Percentiles rank a stretch among this genome's conserved stretches.
Evolutionary conservation across 2,888 invertebrate genomes (phyloP).

Genomic region (Hypselothyrea guttata): DNA sequence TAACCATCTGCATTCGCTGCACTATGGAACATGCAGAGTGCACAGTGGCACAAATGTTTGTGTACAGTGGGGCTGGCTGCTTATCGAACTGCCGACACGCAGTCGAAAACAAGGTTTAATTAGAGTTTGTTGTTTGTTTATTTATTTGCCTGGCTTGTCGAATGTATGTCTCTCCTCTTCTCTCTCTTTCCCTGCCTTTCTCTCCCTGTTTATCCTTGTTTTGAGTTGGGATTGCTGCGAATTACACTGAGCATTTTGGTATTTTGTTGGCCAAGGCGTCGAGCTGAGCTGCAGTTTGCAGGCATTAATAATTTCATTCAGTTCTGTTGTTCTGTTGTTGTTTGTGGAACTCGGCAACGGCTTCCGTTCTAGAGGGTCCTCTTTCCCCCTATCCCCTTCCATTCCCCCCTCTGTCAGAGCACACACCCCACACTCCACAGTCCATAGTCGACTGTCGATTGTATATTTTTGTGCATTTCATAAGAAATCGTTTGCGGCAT

Average conservation of each 20-base stretch:
- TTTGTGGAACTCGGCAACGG: slow-evolving; percentile 42
- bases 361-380: slow-evolving; percentile 57
- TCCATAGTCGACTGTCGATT: slow-evolving; percentile 24
- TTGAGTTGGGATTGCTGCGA: too few species aligned
- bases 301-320: slow-evolving; percentile 74
- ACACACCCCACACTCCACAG: not conserved
- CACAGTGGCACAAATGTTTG: not conserved
- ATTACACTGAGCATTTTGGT: too few species aligned
- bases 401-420: not conserved
- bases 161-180: too few species aligned
- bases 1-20: too few species aligned
- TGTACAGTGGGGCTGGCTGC: slow-evolving; percentile 8
- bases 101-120: slow-evolving; percentile 62
- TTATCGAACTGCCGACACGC: slow-evolving; percentile 63
- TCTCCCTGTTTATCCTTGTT: too few species aligned
- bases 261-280: slow-evolving; percentile 38
- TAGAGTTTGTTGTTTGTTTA: slow-evolving; percentile 72
- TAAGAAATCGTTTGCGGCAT: slow-evolving; percentile 57
- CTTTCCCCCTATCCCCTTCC: slow-evolving; percentile 13
- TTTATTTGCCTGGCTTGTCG: slow-evolving; percentile 42
- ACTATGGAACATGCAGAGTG: too few species aligned
- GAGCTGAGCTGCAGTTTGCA: slow-evolving; percentile 54
- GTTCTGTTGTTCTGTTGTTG: slow-evolving; percentile 30
- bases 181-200: too few species aligned
- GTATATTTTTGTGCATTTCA: slow-evolving; percentile 55